Conservation (phyloP, 1,140 invertebrate species). For the Mamestra configurata region DNA sequence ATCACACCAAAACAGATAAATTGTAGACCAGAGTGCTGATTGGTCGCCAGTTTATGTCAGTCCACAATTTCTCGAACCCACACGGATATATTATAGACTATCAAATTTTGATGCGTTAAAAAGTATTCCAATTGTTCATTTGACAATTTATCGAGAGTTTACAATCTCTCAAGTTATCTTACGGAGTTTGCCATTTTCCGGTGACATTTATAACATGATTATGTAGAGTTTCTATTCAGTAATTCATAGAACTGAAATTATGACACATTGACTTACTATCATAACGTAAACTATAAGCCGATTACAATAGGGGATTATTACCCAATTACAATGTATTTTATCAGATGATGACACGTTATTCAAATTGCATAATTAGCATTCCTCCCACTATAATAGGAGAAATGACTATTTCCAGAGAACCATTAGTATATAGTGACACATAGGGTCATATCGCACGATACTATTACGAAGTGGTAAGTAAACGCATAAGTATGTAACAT, state of each 20-base stretch:
- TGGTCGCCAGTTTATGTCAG: too few relatives aligned
- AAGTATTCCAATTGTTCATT: too few relatives aligned
- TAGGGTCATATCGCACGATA: constrained; percentile 28
- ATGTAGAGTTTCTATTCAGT: too few relatives aligned
- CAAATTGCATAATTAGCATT: not conserved
- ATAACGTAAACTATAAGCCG: not conserved
- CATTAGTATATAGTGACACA: not conserved
- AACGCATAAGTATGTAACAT: constrained; percentile 18
- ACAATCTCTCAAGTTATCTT: too few relatives aligned
- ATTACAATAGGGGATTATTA: not conserved
- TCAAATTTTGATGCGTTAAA: too few relatives aligned
- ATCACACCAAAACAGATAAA: too few relatives aligned
- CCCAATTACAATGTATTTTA: not conserved
- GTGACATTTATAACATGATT: too few relatives aligned
- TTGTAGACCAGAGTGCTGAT: too few relatives aligned
- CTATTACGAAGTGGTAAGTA: constrained; percentile 40
- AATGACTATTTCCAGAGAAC: constrained; percentile 1
- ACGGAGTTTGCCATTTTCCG: too few relatives aligned
- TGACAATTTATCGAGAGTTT: too few relatives aligned
- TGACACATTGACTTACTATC: not conserved
- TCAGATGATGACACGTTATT: not conserved
- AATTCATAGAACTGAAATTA: not conserved
- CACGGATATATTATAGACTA: too few relatives aligned
- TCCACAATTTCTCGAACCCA: too few relatives aligned
- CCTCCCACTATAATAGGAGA: not conserved